A percentile compares a stretch with the other conserved stretches of the same genome.
Evolutionary conservation across 2,113 vertebrate genomes (phyloP).

Genomic region (Grallaria varia): DNA sequence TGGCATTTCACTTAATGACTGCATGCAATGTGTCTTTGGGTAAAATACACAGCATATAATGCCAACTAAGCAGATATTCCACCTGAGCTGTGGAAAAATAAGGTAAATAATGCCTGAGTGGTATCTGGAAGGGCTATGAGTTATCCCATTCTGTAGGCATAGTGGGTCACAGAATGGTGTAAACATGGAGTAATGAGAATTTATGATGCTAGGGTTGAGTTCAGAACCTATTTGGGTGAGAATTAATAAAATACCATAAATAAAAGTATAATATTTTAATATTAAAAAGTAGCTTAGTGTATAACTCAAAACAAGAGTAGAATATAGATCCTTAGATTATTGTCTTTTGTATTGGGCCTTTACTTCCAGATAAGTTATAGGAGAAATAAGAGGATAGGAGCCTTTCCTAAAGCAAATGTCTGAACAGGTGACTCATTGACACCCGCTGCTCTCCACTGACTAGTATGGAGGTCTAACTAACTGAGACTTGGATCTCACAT

Average conservation of each 20-base stretch:
- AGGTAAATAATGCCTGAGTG: neutral
- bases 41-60: neutral
- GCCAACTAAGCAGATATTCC: neutral
- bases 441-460: neutral
- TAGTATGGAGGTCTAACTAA: neutral
- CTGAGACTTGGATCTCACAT: neutral
- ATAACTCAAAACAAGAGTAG: neutral
- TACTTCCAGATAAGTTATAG: neutral
- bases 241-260: neutral
- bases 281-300: neutral
- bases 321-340: neutral
- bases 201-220: neutral
- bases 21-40: neutral
- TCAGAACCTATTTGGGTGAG: neutral
- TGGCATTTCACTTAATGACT: conserved; percentile 22
- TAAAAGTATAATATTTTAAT: neutral
- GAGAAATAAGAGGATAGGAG: neutral
- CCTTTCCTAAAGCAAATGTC: neutral
- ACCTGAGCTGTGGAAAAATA: neutral
- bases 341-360: neutral
- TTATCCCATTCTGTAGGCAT: neutral
- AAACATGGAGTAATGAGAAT: neutral
- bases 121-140: neutral
- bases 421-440: neutral
- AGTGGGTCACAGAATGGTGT: neutral